Conservation (phyloP, 2,888 invertebrate species). For the Didymodactylos carnosus region DNA sequence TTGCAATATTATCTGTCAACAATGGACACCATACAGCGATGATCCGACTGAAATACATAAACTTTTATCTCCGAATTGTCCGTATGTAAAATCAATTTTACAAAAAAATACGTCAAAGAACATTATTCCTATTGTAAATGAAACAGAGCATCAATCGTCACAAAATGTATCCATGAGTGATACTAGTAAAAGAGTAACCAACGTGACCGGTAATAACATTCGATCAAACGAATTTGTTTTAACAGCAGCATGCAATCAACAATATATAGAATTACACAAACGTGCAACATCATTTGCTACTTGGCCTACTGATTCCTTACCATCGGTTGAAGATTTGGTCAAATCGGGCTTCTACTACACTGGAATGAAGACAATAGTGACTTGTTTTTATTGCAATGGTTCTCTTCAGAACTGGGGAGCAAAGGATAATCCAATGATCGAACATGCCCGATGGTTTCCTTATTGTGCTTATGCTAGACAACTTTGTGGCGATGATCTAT, state of each 20-base stretch:
- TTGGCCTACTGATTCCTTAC: neutral
- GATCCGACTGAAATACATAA: neutral
- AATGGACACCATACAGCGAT: neutral
- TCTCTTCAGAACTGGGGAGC: neutral
- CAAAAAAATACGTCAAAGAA: too few species aligned
- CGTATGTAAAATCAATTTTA: neutral
- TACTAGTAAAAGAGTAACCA: too few species aligned
- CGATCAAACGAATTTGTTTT: neutral
- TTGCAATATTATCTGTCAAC: neutral
- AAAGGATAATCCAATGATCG: neutral
- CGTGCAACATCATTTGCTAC: neutral
- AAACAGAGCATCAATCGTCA: too few species aligned
- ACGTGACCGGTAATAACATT: too few species aligned
- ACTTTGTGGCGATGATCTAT: neutral
- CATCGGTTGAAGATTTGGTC: neutral
- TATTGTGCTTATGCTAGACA: neutral
- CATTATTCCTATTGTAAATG: too few species aligned
- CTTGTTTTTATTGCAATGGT: neutral
- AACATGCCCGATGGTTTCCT: neutral
- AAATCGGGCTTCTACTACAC: neutral
- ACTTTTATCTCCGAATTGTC: neutral
- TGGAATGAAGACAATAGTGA: neutral
- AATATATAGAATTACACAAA: neutral
- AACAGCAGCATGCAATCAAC: neutral
- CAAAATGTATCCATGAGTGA: too few species aligned